Evolutionary conservation across 2,797 vertebrate genomes (phyloP).

Genomic region (Gymnoscopelus braueri): DNA sequence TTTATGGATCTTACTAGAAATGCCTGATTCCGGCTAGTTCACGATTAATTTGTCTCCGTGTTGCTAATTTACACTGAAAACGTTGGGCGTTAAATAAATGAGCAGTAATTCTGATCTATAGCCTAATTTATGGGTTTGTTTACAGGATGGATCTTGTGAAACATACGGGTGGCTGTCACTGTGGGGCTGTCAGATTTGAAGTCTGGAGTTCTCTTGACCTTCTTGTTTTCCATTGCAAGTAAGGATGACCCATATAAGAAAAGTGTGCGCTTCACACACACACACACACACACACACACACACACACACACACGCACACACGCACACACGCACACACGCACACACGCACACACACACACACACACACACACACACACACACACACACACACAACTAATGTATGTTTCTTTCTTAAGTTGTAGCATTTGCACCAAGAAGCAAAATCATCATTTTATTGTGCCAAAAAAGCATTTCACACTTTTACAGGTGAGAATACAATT

Average conservation of each 20-base stretch:
- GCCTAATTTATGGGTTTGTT: conserved; percentile 17
- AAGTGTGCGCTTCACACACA: background rate
- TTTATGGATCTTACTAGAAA: conserved; percentile 32
- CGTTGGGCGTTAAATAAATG: background rate
- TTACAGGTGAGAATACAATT: conserved; percentile 83
- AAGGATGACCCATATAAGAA: conserved; percentile 52
- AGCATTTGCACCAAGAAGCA: conserved; percentile 98
- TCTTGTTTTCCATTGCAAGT: conserved; percentile 96
- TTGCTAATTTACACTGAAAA: background rate
- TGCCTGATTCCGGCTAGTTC: conserved; percentile 3
- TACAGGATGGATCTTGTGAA: conserved; percentile 87
- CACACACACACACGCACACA: too few relatives aligned
- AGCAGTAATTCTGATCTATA: background rate
- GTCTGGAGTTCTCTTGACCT: conserved; percentile 88
- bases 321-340: background rate
- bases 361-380: background rate
- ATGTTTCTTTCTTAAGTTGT: conserved; percentile 79
- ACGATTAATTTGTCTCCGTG: background rate
- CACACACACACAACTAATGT: too few relatives aligned
- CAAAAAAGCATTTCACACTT: conserved; percentile 88
- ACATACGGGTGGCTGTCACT: conserved; percentile 94
- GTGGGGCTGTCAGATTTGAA: conserved; percentile 91
- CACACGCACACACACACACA: background rate
- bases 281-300: background rate
- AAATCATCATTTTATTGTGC: conserved; percentile 94